These are phyloP conservation scores for Troides oblongomaculatus DNA, from an alignment of 2,888 invertebrate species.

Conservation along the genomic window DNA sequence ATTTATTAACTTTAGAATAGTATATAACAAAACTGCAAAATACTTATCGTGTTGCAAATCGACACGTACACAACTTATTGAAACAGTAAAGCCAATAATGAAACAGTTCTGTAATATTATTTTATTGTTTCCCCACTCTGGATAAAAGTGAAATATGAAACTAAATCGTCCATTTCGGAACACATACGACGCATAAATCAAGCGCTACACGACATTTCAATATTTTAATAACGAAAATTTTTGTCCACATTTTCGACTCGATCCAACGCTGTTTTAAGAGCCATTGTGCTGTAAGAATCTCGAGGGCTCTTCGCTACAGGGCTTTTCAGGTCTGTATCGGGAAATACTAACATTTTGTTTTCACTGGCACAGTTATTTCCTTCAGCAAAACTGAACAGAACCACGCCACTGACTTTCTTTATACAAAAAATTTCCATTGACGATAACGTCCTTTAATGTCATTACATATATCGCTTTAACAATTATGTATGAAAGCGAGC, in stretches of 20 bases:
- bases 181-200: neutral
- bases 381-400: neutral
- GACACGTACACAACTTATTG: no score
- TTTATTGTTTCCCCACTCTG: neutral
- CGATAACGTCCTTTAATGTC: neutral
- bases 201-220: neutral
- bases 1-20: no score
- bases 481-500: no score
- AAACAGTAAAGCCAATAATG: neutral
- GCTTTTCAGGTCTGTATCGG: slow-evolving; percentile 16
- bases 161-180: slow-evolving; percentile 4
- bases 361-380: neutral
- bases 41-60: no score
- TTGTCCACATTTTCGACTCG: slow-evolving; percentile 4
- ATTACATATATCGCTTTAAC: neutral
- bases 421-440: neutral
- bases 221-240: slow-evolving; percentile 7
- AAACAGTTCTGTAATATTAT: neutral
- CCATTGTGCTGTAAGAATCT: slow-evolving; percentile 18
- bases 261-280: slow-evolving; percentile 14
- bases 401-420: neutral
- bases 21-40: no score
- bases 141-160: neutral
- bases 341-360: slow-evolving; percentile 16
- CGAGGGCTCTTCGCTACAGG: slow-evolving; percentile 9